These are phyloP conservation scores for Prochilodus magdalenae DNA, from an alignment of 2,113 vertebrate genomes.

Conservation along the genomic window DNA sequence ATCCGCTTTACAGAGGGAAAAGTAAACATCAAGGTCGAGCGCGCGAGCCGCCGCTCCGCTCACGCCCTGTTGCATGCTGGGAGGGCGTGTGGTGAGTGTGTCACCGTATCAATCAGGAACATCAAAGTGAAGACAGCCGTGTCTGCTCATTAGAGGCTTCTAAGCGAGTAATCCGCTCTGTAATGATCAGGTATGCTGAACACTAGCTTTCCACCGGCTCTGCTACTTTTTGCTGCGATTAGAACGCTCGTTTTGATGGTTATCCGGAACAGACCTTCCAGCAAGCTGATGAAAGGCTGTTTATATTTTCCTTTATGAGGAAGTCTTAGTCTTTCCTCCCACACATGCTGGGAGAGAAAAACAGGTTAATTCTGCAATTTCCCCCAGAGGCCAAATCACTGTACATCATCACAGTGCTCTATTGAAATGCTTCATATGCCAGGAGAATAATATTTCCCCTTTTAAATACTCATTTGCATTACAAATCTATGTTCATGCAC, in stretches of 20 bases:
- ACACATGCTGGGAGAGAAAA: not conserved
- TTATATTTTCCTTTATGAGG: conserved; percentile 16
- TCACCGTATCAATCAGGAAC: conserved; percentile 66
- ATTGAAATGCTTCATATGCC: not conserved
- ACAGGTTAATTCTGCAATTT: not conserved
- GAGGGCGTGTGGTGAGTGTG: conserved; percentile 58
- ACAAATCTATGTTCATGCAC: not conserved
- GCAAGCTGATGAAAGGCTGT: not conserved
- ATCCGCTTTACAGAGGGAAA: conserved; percentile 10
- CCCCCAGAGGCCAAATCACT: not conserved
- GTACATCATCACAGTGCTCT: not conserved
- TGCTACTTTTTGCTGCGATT: not conserved
- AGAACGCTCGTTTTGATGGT: not conserved
- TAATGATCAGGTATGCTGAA: conserved; percentile 39
- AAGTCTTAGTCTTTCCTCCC: not conserved
- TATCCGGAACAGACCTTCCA: conserved; percentile 8
- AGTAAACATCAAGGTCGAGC: conserved; percentile 58
- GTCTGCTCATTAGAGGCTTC: conserved; percentile 50
- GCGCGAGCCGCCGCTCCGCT: conserved; percentile 41
- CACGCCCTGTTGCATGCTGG: conserved; percentile 56
- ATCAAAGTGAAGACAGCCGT: conserved; percentile 67
- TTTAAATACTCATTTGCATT: not conserved
- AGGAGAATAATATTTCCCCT: not conserved
- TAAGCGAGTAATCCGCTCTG: conserved; percentile 29
- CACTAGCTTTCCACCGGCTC: not conserved